A percentile compares a stretch with the other conserved stretches of the same genome.
These are phyloP conservation scores for Acanthopagrus latus DNA, from an alignment of 2,797 vertebrate genomes.

Conservation along the genomic window DNA sequence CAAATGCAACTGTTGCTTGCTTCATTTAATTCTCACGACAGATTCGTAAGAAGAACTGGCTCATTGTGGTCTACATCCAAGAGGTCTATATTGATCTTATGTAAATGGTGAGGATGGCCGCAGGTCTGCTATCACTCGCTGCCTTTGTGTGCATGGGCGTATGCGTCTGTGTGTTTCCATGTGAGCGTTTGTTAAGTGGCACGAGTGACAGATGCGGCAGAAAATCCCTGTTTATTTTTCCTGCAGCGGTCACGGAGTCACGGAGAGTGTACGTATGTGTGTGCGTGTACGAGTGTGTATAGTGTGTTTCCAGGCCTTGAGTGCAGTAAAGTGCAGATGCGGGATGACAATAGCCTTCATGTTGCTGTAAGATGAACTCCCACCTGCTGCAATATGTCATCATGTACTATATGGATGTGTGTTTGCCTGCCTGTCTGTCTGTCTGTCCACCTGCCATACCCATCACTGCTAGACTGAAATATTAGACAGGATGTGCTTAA, in stretches of 20 bases:
- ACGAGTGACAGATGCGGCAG: constrained; percentile 70
- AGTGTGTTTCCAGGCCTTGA: constrained; percentile 44
- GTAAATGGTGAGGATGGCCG: constrained; percentile 16
- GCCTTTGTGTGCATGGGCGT: not conserved
- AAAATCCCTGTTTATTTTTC: constrained; percentile 75
- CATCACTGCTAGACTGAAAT: constrained; percentile 8
- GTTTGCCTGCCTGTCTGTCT: constrained; percentile 39
- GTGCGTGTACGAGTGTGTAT: not conserved
- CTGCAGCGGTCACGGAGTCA: constrained; percentile 34
- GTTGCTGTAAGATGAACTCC: constrained; percentile 72
- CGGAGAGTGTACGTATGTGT: not conserved
- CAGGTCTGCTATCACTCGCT: constrained; percentile 3
- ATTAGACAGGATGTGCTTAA: constrained; percentile 25
- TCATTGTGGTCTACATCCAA: not conserved
- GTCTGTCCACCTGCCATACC: constrained; percentile 17
- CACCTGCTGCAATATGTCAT: constrained; percentile 75
- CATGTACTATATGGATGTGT: constrained; percentile 43
- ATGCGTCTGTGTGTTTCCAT: constrained; percentile 24
- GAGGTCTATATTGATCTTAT: constrained; percentile 15
- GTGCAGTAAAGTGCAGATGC: constrained; percentile 53
- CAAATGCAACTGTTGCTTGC: constrained; percentile 14
- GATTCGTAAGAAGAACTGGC: not conserved
- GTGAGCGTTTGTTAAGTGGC: constrained; percentile 44
- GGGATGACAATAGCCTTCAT: constrained; percentile 75
- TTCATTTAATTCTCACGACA: not conserved